Evolutionary conservation across 1,140 invertebrate species (phyloP).

Genomic region (Augochlora pura): DNA sequence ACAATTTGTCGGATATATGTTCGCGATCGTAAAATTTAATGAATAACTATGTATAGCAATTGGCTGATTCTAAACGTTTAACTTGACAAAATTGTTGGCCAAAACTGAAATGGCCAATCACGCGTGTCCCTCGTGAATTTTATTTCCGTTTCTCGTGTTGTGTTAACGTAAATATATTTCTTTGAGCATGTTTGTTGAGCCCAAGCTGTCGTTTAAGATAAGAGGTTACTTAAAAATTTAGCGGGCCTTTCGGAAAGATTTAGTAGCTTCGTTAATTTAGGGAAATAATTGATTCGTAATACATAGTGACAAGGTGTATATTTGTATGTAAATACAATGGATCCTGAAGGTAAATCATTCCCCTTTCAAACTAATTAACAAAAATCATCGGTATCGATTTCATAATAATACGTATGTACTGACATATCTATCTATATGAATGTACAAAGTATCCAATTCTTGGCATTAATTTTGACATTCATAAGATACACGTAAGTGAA

Average conservation of each 20-base stretch:
- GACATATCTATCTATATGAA: background rate
- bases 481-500: background rate
- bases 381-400: background rate
- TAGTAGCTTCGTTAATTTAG: background rate
- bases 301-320: slow-evolving; percentile 12
- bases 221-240: slow-evolving; percentile 21
- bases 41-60: background rate
- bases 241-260: slow-evolving; percentile 10
- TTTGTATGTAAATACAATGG: slow-evolving; percentile 49
- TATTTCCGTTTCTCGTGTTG: slow-evolving; percentile 18
- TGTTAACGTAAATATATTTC: slow-evolving; percentile 22
- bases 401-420: background rate
- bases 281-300: background rate
- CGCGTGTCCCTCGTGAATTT: background rate
- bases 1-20: background rate
- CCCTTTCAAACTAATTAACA: background rate
- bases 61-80: slow-evolving; percentile 12
- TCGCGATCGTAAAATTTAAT: background rate
- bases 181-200: slow-evolving; percentile 13
- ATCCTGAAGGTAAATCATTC: slow-evolving; percentile 45
- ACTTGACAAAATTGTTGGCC: slow-evolving; percentile 25
- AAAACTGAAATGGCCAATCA: slow-evolving; percentile 7
- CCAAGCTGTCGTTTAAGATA: slow-evolving; percentile 14
- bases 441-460: background rate
- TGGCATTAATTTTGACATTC: background rate